Evolutionary conservation across 2,888 invertebrate genomes (phyloP), one percentile per base, ranked within the genome.

Genomic region (Temnothorax ravouxi): DNA sequence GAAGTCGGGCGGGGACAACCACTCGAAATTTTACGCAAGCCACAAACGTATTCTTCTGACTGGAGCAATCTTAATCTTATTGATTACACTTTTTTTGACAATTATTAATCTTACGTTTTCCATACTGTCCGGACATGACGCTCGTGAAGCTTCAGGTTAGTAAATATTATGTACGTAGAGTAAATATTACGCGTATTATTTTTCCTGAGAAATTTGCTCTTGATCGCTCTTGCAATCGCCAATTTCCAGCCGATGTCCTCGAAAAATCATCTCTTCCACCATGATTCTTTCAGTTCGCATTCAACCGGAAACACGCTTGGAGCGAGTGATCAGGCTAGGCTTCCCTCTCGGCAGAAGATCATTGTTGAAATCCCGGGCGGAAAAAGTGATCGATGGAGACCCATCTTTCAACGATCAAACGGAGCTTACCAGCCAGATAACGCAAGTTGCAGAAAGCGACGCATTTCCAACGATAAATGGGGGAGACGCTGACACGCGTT

Each of bases 101-200:
- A 67, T 47, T 15, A 18, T 1, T 3, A 18, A 67, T 18, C 3
- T 72, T 13, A 13, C 1, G 3, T 25, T 59, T 38, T 11, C 18
- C 5, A 1, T 44, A 38, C 21, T 52, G 6, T 29, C 29, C 13
- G 9, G 75, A 71, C 11, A 5, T 21, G 9, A 50, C 9, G 0
- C 2, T 54, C 5, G 13, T 21, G 25, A 80, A 9, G 13, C 13
- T 47, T 64, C 64, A 54, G 86, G 88, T 88, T 59, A 3, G 84
- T 75, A 9, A 34, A 61, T 0, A 50, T 44, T 25, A 21, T 8
- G 3, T 44, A 15, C n/a, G 15, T 15, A 18, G 0, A 0, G 1
- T 21, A 4, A n/a, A n/a, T 47, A 9, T 0, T 11, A 15, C n/a
- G 13, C 1, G 0, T 13, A 29, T 29, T 13, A 52, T 59, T 44